Evolutionary conservation across 2,888 invertebrate genomes (phyloP), one percentile per base, ranked within the genome.

Genomic region (Enoplolaimus lenunculus): DNA sequence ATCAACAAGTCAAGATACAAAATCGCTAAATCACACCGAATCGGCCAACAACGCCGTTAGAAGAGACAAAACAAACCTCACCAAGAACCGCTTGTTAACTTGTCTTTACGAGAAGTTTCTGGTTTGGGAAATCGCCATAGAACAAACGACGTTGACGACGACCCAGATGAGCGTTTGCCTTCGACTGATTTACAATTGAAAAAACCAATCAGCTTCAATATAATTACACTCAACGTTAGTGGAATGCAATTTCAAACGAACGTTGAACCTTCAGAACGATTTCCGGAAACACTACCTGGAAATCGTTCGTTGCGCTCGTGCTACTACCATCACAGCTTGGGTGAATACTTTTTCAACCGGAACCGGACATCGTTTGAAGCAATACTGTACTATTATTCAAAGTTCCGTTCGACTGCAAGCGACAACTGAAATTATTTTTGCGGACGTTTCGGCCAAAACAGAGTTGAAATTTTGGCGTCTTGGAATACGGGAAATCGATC

Each of bases 371-470:
- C 77, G 69, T 84, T 84, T 76, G 84, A 85, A 76, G 82, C 84
- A 57, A 84, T 84, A 72, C 77, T 84, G 30, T 84, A 84, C 75
- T 83, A 83, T 73, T 84, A 84, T 76, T 83, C 84, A 73, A 82
- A n/a, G n/a, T n/a, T n/a, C n/a, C n/a, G n/a, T n/a, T n/a, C n/a
- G n/a, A n/a, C n/a, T n/a, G n/a, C n/a, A n/a, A n/a, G n/a, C n/a
- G n/a, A n/a, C n/a, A 66, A 83, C 83, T 0, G 81, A 82, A 26
- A 79, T 81, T 60, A 82, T 84, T 1, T 82, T 84, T 1, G 78
- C 82, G 35, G 83, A 84, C 73, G 78, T 84, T 13, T 84, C 83
- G 74, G 73, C 83, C 33, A 77, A 80, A n/a, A n/a, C n/a, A 64
- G 84, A 84, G 74, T 77, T 84, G 45, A 76, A 80, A 57, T 84